Evolutionary conservation across 2,888 invertebrate species (phyloP), one percentile per base, ranked within the genome.

Genomic region (Parnassius glacialis): DNA sequence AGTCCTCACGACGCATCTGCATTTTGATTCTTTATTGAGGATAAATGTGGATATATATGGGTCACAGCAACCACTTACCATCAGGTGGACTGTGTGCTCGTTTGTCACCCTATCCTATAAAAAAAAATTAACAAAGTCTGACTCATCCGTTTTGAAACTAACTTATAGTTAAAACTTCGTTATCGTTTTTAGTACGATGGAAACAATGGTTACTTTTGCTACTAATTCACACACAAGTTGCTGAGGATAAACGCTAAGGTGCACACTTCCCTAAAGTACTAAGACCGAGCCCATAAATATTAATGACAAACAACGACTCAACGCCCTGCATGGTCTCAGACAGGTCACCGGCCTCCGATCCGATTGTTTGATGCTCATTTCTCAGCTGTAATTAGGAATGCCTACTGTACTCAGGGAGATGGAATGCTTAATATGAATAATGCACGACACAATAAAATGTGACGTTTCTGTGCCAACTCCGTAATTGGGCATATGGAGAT

Each of bases 241-340:
- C 53, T 57, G 64, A 81, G 60, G 65, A 81, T 79, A 84, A 83
- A 80, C 82, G 74, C 78, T 76, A 74, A 81, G 79, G 80, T 80
- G 78, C 76, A 74, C 41, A 59, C 78, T 86, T 87, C 85, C 81
- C 75, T 80, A 85, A 84, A 86, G 81, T 79, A 81, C 72, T 80
- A 71, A 80, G 81, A 84, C 81, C 72, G 72, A 73, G 70, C 72
- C 81, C 81, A 88, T 90, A 87, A 90, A 90, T 90, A 90, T 90
- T 89, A 85, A 90, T 90, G 87, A 84, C 85, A 83, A 82, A 81
- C 81, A 80, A 75, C 79, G 81, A 84, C 85, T 84, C 84, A 85
- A 85, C 83, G 80, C 80, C 78, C 74, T 68, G 60, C 62, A 55
- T 55, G 73, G 76, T 74, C 72, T 74, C 77, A 84, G 84, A 82